Percentiles rank a stretch among this genome's conserved stretches.
These are phyloP conservation scores for Nibea albiflora DNA, from an alignment of 2,113 vertebrate genomes.

Conservation along the genomic window DNA sequence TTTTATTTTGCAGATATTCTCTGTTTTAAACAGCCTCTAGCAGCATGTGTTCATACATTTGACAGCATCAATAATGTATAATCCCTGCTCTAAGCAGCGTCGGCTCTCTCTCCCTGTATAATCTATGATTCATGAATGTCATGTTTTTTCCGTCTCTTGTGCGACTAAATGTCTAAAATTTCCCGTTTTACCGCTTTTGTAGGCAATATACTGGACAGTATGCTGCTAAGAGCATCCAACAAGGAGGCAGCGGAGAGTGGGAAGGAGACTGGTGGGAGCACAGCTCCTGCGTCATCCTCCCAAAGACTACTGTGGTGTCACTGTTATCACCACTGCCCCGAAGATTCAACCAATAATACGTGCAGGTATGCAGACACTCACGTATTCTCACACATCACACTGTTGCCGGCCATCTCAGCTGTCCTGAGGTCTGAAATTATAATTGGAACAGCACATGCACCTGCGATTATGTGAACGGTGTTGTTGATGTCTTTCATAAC, in stretches of 20 bases:
- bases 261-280: slow-evolving; percentile 86
- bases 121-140: slow-evolving; percentile 1
- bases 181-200: slow-evolving; percentile 24
- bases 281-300: slow-evolving; percentile 84
- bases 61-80: slow-evolving; percentile 3
- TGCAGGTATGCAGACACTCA: slow-evolving; percentile 87
- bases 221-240: slow-evolving; percentile 89
- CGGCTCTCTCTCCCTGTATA: not conserved
- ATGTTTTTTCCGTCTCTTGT: slow-evolving; percentile 8
- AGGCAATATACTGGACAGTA: slow-evolving; percentile 89
- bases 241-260: slow-evolving; percentile 86
- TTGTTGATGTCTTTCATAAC: not conserved
- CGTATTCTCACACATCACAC: not conserved
- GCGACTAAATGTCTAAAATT: slow-evolving; percentile 11
- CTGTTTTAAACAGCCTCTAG: not conserved
- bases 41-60: slow-evolving; percentile 1
- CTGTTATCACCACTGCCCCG: slow-evolving; percentile 95
- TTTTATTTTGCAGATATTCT: not conserved
- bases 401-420: too few species aligned
- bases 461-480: not conserved
- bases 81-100: not conserved
- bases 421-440: not conserved
- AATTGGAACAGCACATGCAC: too few species aligned
- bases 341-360: slow-evolving; percentile 94
- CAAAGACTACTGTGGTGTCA: slow-evolving; percentile 90